phyloP scores from a whole-genome alignment of 2,113 vertebrate genomes.

The Salvator merianae region DNA sequence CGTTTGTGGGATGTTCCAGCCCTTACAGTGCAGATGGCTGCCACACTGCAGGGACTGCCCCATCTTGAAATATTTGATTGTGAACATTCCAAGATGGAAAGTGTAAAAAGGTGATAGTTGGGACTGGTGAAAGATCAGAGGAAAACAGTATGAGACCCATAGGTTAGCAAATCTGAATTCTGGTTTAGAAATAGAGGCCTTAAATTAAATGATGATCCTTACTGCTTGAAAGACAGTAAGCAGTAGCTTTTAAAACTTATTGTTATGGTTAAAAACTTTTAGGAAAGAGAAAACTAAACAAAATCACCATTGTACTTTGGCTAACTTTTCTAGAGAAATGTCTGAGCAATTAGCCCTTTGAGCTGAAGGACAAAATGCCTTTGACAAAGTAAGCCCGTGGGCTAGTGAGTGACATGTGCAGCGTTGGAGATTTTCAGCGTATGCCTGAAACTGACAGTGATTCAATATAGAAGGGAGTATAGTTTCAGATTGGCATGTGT shows the following conservation, averaged over 20 bases:
- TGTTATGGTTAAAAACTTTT: conserved; percentile 8
- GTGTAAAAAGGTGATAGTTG: too few species aligned
- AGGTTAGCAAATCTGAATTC: too few species aligned
- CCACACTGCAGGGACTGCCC: too few species aligned
- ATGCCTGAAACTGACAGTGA: conserved; percentile 49
- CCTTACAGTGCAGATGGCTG: too few species aligned
- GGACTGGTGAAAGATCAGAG: too few species aligned
- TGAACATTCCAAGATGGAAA: too few species aligned
- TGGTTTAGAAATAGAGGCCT: neutral
- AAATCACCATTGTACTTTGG: conserved; percentile 26
- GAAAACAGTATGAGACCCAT: too few species aligned
- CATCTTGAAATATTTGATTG: too few species aligned
- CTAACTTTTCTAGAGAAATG: conserved; percentile 38
- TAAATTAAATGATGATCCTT: neutral
- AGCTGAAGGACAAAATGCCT: conserved; percentile 58
- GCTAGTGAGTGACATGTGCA: conserved; percentile 12
- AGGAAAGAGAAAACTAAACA: conserved; percentile 29
- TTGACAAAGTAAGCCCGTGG: conserved; percentile 42
- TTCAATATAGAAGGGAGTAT: conserved; percentile 43
- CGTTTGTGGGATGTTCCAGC: too few species aligned
- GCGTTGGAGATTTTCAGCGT: conserved; percentile 31
- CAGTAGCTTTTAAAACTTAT: neutral
- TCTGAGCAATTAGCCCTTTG: conserved; percentile 46
- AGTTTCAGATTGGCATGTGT: conserved; percentile 43
- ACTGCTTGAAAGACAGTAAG: neutral